phyloP scores from a whole-genome alignment of 23 tunicate genomes.

The Halocynthia aurantium region DNA sequence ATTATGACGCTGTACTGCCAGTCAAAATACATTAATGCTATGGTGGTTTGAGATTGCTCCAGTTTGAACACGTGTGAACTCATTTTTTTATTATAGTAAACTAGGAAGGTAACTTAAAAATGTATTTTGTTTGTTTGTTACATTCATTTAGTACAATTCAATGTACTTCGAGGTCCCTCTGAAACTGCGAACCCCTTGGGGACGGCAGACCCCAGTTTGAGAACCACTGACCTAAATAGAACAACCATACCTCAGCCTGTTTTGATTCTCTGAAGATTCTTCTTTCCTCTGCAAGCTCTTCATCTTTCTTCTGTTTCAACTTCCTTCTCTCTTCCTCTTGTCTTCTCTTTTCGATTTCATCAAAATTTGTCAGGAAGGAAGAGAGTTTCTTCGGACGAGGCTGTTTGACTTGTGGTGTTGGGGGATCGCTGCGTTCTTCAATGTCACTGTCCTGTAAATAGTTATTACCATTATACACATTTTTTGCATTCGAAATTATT shows the following conservation, averaged over 20 bases:
- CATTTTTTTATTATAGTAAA: too few species aligned
- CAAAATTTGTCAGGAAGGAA: constrained; percentile 50
- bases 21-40: not conserved
- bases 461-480: not conserved
- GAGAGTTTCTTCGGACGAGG: constrained; percentile 70
- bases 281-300: constrained; percentile 61
- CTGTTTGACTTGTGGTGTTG: constrained; percentile 19
- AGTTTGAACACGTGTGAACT: too few species aligned
- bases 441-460: constrained; percentile 64
- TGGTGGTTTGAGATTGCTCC: too few species aligned
- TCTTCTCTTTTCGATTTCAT: constrained; percentile 49
- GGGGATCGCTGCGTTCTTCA: constrained; percentile 17
- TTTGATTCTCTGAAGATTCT: constrained; percentile 32
- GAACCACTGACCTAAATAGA: not conserved
- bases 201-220: too few species aligned
- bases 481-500: not conserved
- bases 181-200: too few species aligned
- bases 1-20: constrained; percentile 13
- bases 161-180: too few species aligned
- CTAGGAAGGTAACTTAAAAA: too few species aligned
- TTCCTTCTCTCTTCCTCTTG: constrained; percentile 61
- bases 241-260: constrained; percentile 6
- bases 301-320: constrained; percentile 44
- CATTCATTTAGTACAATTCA: too few species aligned
- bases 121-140: too few species aligned